phyloP scores from a whole-genome alignment of 2,113 vertebrate species.

The Hippotragus niger region DNA sequence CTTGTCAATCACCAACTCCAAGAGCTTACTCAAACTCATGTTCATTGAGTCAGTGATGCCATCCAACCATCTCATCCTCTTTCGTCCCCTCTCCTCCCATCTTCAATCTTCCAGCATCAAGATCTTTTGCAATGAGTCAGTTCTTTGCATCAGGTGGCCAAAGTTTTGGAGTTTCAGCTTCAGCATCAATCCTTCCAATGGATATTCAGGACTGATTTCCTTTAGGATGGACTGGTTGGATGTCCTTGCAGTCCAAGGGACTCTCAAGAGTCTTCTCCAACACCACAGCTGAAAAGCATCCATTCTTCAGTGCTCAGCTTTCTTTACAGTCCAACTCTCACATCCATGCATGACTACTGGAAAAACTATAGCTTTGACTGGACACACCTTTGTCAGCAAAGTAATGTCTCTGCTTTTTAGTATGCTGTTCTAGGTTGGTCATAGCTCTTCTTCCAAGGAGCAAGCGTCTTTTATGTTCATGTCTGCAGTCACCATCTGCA shows the following conservation, averaged over 20 bases:
- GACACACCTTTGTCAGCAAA: rapidly evolving
- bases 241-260: background rate
- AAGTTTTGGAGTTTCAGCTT: background rate
- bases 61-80: background rate
- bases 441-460: background rate
- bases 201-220: background rate
- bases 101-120: background rate
- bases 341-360: background rate
- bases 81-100: background rate
- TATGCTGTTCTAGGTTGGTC: background rate
- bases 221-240: background rate
- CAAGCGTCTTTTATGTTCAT: background rate
- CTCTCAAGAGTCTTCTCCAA: background rate
- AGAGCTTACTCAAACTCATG: background rate
- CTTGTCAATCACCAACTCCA: background rate
- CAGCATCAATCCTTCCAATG: background rate
- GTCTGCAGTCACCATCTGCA: background rate
- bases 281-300: background rate
- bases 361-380: background rate
- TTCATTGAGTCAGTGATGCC: background rate
- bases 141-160: background rate
- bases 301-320: background rate
- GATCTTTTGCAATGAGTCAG: background rate
- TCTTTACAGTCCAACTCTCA: background rate
- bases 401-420: background rate